Percentiles rank a stretch among this genome's conserved stretches.
Evolutionary conservation across 92 coral and sea anemone species (phyloP).

Genomic region (Bergia puertoricense): DNA sequence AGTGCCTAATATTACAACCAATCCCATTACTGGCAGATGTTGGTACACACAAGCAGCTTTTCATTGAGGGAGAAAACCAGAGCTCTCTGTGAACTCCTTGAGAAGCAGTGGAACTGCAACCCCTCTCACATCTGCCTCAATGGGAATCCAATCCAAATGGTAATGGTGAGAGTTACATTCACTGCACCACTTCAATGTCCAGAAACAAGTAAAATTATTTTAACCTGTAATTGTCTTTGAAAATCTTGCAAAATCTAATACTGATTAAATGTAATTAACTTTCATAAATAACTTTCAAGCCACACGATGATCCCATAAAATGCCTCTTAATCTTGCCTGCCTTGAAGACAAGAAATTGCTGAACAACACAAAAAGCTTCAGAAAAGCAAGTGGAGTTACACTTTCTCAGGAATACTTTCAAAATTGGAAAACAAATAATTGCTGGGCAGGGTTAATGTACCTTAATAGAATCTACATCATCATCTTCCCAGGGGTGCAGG

Average conservation of each 20-base stretch:
- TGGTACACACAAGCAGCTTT: neutral
- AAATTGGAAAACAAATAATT: neutral
- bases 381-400: neutral
- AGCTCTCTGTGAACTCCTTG: neutral
- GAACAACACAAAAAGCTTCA: too few relatives aligned
- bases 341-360: neutral
- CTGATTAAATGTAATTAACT: too few relatives aligned
- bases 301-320: neutral
- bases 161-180: too few relatives aligned
- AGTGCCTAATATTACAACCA: neutral
- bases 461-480: conserved; percentile 34
- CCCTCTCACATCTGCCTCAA: neutral
- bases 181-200: neutral
- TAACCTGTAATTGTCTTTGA: neutral
- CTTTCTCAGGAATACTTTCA: neutral
- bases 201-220: neutral
- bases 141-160: neutral
- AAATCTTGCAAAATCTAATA: too few relatives aligned
- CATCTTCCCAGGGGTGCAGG: conserved; percentile 22
- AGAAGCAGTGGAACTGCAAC: neutral
- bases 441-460: neutral
- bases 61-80: neutral
- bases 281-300: neutral
- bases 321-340: neutral
- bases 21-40: neutral